A percentile compares a stretch with the other conserved stretches of the same genome.
Conservation (phyloP, 1,140 invertebrate species). For the Mactra quadrangularis region DNA sequence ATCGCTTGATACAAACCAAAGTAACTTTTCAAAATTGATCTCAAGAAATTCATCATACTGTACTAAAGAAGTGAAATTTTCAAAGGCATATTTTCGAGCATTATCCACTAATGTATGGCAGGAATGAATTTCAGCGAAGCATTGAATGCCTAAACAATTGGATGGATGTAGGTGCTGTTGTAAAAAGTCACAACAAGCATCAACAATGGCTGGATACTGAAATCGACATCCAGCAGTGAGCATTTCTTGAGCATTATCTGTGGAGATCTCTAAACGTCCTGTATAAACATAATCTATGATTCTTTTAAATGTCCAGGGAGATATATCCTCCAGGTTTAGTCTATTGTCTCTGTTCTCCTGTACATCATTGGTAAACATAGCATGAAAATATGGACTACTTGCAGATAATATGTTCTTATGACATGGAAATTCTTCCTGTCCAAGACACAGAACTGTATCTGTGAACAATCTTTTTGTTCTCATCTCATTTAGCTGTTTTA, state of each 20-base stretch:
- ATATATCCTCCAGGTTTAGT: constrained; percentile 83
- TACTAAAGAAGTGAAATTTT: constrained; percentile 82
- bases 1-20: constrained; percentile 80
- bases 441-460: constrained; percentile 81
- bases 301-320: constrained; percentile 82
- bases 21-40: constrained; percentile 78
- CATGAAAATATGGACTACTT: constrained; percentile 84
- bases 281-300: constrained; percentile 84
- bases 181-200: constrained; percentile 82
- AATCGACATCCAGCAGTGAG: constrained; percentile 83
- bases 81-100: constrained; percentile 79
- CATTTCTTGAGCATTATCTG: constrained; percentile 83
- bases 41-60: constrained; percentile 83
- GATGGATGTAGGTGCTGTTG: constrained; percentile 81
- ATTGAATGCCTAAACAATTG: constrained; percentile 84
- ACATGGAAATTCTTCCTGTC: constrained; percentile 83
- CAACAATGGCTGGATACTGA: constrained; percentile 83
- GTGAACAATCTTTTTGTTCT: constrained; percentile 77
- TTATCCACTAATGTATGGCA: constrained; percentile 80
- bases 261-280: constrained; percentile 82
- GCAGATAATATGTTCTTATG: constrained; percentile 83
- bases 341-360: constrained; percentile 81
- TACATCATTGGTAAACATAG: constrained; percentile 84
- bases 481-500: constrained; percentile 78
- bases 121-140: constrained; percentile 82